Percentiles rank a stretch among this genome's conserved stretches.
Evolutionary conservation across 1,140 invertebrate species (phyloP).

Genomic region (Artemia franciscana): DNA sequence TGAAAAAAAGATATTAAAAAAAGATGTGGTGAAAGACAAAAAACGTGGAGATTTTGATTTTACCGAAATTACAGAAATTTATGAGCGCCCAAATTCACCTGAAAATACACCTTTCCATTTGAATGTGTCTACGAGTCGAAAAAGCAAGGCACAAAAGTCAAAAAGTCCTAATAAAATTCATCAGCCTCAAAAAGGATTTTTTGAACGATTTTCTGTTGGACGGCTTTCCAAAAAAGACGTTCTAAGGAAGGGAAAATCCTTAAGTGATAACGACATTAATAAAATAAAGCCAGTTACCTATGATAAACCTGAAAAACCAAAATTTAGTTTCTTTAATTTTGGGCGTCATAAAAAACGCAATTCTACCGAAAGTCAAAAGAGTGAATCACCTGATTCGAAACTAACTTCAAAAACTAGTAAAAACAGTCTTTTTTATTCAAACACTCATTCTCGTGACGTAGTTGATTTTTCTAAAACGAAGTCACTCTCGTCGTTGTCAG

Average conservation of each 20-base stretch:
- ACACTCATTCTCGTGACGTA: not conserved
- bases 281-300: too few relatives aligned
- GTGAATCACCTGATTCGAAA: not conserved
- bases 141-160: not conserved
- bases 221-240: not conserved
- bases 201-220: not conserved
- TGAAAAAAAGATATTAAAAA: not conserved
- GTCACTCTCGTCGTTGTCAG: not conserved
- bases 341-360: not conserved
- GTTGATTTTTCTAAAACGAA: not conserved
- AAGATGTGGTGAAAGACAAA: not conserved
- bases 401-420: not conserved
- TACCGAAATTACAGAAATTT: not conserved
- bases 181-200: not conserved
- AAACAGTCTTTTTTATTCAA: not conserved
- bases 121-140: not conserved
- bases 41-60: not conserved
- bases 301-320: too few relatives aligned
- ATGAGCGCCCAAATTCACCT: not conserved
- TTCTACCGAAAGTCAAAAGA: not conserved
- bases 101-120: not conserved
- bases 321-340: not conserved
- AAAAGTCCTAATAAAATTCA: not conserved
- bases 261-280: not conserved
- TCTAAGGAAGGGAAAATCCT: not conserved